Evolutionary conservation across 2,113 vertebrate genomes (phyloP), one percentile per base, ranked within the genome.

Genomic region (Oncorhynchus gorbuscha): DNA sequence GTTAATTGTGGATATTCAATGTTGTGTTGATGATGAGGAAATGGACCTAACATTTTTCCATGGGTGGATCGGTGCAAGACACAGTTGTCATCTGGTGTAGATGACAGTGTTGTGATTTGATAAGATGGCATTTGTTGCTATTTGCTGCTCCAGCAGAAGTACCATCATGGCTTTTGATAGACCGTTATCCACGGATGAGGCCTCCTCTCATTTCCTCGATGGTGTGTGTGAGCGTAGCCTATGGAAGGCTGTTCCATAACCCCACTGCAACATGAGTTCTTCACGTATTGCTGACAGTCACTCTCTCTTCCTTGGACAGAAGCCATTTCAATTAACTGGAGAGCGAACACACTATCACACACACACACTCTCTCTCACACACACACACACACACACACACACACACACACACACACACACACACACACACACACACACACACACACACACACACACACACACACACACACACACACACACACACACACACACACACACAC

Each of bases 71-170:
- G 85, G 85, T 88, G 78, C 76, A 74, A 81, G 72, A 71, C 81
- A 71, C 66, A 71, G 81, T 81, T 82, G 73, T 83, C 87, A 90
- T 92, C 91, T 90, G 89, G 82, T 84, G 69, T 87, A 89, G 87
- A 88, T 87, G 84, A 81, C 85, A 88, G 86, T 88, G 83, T 79
- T 82, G 73, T 91, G 87, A 91, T 91, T 90, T 79, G 87, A 92
- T 92, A 90, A 18, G 20, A 73, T 88, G 85, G 84, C 83, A 90
- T 72, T 72, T 72, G 48, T 14, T 58, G 9, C 70, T 14, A 59
- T 89, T 90, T 90, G 82, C 84, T 89, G 81, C 81, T 84, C 76
- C 80, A 79, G 86, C 18, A 48, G 91, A 87, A 89, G 91, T 90
- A 92, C 86, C 88, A 90, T 91, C 88, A 87, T 81, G 81, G 75